Evolutionary conservation across 64 coral and sea anemone species (phyloP).

Genomic region (Hydrozoanthus tunicans): DNA sequence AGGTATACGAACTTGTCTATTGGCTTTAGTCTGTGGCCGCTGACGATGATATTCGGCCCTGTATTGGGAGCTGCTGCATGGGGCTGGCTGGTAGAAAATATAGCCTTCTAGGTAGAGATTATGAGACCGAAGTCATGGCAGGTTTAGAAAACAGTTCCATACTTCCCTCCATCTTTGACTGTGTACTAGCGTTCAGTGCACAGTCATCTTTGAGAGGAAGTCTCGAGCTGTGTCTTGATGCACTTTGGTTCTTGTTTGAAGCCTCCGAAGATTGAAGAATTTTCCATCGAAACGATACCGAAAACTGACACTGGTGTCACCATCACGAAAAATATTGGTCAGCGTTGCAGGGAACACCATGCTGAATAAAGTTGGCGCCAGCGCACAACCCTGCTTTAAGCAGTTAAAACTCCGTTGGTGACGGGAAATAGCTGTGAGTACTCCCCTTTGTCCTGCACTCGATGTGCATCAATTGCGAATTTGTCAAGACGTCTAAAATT

Average conservation of each 20-base stretch:
- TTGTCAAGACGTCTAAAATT: too few relatives aligned
- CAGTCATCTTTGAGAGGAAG: not conserved
- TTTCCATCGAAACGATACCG: not conserved
- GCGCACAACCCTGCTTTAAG: not conserved
- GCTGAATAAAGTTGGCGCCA: not conserved
- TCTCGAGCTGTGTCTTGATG: not conserved
- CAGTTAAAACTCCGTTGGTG: too few relatives aligned
- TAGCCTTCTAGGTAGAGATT: not conserved
- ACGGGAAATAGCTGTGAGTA: too few relatives aligned
- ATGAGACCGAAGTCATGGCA: not conserved
- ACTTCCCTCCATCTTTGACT: not conserved
- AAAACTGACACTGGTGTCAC: not conserved
- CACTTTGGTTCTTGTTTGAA: not conserved
- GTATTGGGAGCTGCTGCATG: not conserved
- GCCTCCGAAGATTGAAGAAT: not conserved
- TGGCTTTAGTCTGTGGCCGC: not conserved
- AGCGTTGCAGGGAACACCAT: not conserved
- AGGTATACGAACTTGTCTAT: not conserved
- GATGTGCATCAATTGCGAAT: too few relatives aligned
- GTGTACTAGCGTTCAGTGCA: slow-evolving; percentile 1
- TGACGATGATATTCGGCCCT: not conserved
- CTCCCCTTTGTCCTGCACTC: too few relatives aligned
- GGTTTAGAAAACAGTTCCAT: not conserved
- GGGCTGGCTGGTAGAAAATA: not conserved
- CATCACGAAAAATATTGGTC: not conserved